Evolutionary conservation across 2,888 invertebrate species (phyloP).

Genomic region (Opisthograptis luteolata): DNA sequence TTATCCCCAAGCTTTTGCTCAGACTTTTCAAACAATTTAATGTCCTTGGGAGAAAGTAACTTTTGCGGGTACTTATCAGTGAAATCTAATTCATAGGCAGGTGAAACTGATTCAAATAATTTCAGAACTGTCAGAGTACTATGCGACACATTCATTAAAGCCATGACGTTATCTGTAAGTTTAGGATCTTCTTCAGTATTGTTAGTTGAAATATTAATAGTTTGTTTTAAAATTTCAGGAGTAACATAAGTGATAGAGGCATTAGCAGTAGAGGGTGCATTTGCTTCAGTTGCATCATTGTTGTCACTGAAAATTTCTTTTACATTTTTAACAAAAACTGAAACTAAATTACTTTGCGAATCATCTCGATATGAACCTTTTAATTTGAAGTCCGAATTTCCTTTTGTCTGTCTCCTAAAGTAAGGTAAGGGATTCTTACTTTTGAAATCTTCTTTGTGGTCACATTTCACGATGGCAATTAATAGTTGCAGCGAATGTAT

Average conservation of each 20-base stretch:
- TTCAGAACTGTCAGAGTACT: conserved; percentile 40
- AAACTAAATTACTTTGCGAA: conserved; percentile 50
- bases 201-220: neutral
- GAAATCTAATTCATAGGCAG: conserved; percentile 27
- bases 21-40: conserved; percentile 39
- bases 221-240: conserved; percentile 22
- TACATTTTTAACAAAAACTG: conserved; percentile 60
- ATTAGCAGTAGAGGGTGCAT: neutral
- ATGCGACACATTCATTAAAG: conserved; percentile 36
- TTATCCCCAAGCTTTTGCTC: conserved; percentile 31
- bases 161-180: conserved; percentile 30
- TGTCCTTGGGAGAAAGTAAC: conserved; percentile 40
- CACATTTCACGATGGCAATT: conserved; percentile 10
- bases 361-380: conserved; percentile 39
- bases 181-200: conserved; percentile 28
- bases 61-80: conserved; percentile 34
- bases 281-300: conserved; percentile 33
- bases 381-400: conserved; percentile 39
- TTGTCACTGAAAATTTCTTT: conserved; percentile 59
- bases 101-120: conserved; percentile 25
- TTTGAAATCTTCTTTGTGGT: conserved; percentile 32
- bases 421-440: conserved; percentile 53
- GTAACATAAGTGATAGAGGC: neutral
- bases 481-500: conserved; percentile 2
- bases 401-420: conserved; percentile 61